Conservation (phyloP, 2,888 invertebrate species). For the Quadriops clusia region DNA sequence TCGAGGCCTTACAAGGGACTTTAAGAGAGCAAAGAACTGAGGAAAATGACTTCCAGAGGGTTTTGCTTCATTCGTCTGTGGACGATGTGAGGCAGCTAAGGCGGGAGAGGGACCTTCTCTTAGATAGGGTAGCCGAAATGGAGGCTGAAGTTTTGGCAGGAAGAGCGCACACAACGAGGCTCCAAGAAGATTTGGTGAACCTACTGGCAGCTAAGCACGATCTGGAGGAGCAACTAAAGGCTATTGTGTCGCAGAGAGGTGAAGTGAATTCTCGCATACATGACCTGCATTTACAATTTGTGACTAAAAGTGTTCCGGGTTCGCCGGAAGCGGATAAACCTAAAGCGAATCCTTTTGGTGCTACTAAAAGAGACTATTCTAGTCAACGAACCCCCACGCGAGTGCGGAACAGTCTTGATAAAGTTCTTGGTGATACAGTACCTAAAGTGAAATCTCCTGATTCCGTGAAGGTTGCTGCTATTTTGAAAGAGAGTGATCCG, state of each 20-base stretch:
- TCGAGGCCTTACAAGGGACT: constrained; percentile 49
- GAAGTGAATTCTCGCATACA: constrained; percentile 47
- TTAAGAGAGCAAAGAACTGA: constrained; percentile 28
- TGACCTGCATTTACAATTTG: constrained; percentile 41
- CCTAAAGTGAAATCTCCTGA: constrained; percentile 55
- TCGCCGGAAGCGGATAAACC: constrained; percentile 12
- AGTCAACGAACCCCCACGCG: constrained; percentile 25
- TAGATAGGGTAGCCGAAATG: constrained; percentile 64
- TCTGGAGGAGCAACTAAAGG: constrained; percentile 47
- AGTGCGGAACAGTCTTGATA: constrained; percentile 40
- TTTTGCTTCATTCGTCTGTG: constrained; percentile 32
- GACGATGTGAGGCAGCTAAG: constrained; percentile 52
- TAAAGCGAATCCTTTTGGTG: constrained; percentile 18
- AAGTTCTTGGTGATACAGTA: constrained; percentile 51
- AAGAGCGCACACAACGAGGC: constrained; percentile 49
- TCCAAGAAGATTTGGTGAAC: constrained; percentile 51
- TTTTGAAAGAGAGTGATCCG: constrained; percentile 70
- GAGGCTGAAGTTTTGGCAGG: constrained; percentile 61
- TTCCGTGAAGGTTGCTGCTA: constrained; percentile 68
- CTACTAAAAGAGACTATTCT: constrained; percentile 20
- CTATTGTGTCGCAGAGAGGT: constrained; percentile 44
- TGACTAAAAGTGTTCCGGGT: constrained; percentile 35
- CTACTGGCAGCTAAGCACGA: constrained; percentile 45
- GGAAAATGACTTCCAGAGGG: constrained; percentile 29
- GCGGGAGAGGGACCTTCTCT: constrained; percentile 61